Percentiles rank a stretch among this genome's conserved stretches.
phyloP scores from a whole-genome alignment of 2,113 vertebrate species.

The Agapornis roseicollis region DNA sequence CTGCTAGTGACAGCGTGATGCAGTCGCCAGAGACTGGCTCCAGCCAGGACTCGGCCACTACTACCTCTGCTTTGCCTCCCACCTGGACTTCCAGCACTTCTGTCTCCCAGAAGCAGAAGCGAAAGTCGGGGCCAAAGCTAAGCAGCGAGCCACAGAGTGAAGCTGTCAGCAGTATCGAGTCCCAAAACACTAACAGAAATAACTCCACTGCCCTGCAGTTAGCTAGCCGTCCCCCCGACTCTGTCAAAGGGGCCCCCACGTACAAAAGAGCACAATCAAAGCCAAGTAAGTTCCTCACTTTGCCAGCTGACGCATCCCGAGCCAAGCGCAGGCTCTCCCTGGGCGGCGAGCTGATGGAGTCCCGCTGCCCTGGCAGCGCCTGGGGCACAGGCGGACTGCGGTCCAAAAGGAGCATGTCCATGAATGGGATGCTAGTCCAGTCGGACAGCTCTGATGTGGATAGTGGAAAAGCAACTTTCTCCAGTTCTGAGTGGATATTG shows the following conservation, averaged over 20 bases:
- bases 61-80: constrained; percentile 84
- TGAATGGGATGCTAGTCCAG: constrained; percentile 86
- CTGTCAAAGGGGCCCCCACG: constrained; percentile 73
- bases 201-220: constrained; percentile 90
- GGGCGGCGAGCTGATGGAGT: constrained; percentile 80
- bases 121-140: constrained; percentile 83
- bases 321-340: constrained; percentile 87
- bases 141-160: constrained; percentile 71
- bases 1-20: constrained; percentile 65
- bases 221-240: constrained; percentile 40
- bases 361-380: constrained; percentile 68
- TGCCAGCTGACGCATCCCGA: constrained; percentile 83
- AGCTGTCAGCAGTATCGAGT: constrained; percentile 75
- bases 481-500: constrained; percentile 90
- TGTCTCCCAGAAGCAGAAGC: constrained; percentile 86
- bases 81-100: constrained; percentile 84
- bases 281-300: constrained; percentile 90
- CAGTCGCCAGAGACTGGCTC: constrained; percentile 79
- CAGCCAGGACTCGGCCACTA: constrained; percentile 83
- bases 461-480: constrained; percentile 79
- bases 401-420: constrained; percentile 88
- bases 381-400: constrained; percentile 71
- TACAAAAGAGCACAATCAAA: constrained; percentile 81
- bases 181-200: constrained; percentile 95
- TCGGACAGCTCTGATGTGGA: constrained; percentile 68